These are phyloP conservation scores for Sphenopsis melanotis DNA, from an alignment of 2,797 vertebrate species.

Conservation along the genomic window DNA sequence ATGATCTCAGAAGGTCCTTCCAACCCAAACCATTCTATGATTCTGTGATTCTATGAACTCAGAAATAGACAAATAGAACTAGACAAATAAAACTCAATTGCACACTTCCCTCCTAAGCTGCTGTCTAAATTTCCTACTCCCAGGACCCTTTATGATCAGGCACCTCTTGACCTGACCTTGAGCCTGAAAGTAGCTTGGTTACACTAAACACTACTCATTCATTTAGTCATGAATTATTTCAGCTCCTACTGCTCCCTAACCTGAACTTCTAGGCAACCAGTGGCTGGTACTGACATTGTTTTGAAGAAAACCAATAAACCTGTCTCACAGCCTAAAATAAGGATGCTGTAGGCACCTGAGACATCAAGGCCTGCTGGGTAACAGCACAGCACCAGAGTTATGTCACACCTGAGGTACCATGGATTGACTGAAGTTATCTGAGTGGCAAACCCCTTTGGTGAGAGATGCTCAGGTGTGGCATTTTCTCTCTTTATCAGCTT, in stretches of 20 bases:
- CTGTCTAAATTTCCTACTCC: neutral
- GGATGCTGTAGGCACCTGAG: neutral
- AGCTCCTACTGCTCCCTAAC: neutral
- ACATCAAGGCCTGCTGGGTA: neutral
- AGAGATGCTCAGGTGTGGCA: neutral
- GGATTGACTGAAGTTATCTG: neutral
- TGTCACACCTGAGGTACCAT: neutral
- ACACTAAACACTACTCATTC: neutral
- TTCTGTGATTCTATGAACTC: neutral
- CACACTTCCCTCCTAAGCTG: neutral
- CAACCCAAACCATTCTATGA: neutral
- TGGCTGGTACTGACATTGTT: neutral
- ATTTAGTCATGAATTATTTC: neutral
- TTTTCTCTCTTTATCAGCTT: neutral
- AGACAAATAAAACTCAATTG: neutral
- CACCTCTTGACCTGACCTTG: neutral
- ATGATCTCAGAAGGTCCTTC: neutral
- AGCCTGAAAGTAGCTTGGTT: neutral
- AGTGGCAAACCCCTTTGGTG: neutral
- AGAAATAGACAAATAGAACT: neutral
- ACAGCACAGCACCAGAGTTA: neutral
- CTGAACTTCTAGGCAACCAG: neutral
- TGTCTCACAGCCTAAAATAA: neutral
- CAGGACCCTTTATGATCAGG: neutral
- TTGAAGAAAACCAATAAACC: neutral